Percentiles rank a stretch among this genome's conserved stretches.
Conservation (phyloP, 2,888 invertebrate species). For the Scotopteryx bipunctaria region DNA sequence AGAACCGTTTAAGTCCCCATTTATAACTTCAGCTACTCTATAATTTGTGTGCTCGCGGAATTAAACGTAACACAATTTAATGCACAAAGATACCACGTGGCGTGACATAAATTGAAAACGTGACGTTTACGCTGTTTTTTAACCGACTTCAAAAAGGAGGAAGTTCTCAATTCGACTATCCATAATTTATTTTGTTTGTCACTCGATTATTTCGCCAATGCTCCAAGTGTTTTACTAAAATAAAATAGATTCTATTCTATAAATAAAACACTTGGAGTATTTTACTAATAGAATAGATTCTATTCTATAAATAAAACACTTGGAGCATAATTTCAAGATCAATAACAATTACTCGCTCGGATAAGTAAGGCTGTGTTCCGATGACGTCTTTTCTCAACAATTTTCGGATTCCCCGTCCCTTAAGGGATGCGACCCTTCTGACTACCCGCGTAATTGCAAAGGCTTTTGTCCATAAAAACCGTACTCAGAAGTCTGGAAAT, state of each 20-base stretch:
- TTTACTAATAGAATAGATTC: too few relatives aligned
- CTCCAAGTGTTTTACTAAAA: too few relatives aligned
- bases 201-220: too few relatives aligned
- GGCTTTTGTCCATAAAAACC: slow-evolving; percentile 32
- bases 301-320: too few relatives aligned
- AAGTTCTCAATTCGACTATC: too few relatives aligned
- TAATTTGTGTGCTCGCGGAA: slow-evolving; percentile 45
- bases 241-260: too few relatives aligned
- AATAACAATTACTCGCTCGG: too few relatives aligned
- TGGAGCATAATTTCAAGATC: too few relatives aligned
- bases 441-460: slow-evolving; percentile 30
- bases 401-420: slow-evolving; percentile 24
- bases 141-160: too few relatives aligned
- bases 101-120: slow-evolving; percentile 31
- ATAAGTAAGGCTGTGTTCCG: slow-evolving; percentile 31
- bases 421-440: slow-evolving; percentile 29
- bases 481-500: slow-evolving; percentile 23
- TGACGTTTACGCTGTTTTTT: slow-evolving; percentile 12
- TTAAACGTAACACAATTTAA: slow-evolving; percentile 35
- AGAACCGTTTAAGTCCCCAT: slow-evolving; percentile 57
- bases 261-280: too few relatives aligned
- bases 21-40: slow-evolving; percentile 47
- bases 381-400: slow-evolving; percentile 26
- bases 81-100: slow-evolving; percentile 29
- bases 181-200: too few relatives aligned